Evolutionary conservation across 2,888 invertebrate species (phyloP).

Genomic region (Pandemis corylana): DNA sequence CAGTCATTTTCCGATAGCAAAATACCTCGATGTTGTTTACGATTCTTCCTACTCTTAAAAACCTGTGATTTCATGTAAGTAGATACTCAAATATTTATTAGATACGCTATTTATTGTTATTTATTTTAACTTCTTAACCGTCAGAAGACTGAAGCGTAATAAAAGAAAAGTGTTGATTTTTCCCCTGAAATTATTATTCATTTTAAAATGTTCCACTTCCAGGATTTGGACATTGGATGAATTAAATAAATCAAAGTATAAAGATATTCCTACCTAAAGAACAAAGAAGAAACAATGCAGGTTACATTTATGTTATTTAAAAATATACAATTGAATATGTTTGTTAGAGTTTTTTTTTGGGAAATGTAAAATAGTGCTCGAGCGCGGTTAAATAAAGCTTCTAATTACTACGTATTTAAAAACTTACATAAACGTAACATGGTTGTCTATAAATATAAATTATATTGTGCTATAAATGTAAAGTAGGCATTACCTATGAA

Average conservation of each 20-base stretch:
- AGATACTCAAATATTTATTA: background rate
- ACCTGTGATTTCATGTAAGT: conserved; percentile 42
- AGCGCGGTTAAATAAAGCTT: background rate
- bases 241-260: too few species aligned
- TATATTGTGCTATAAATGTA: conserved; percentile 28
- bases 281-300: too few species aligned
- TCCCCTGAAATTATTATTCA: too few species aligned
- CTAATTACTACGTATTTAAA: background rate
- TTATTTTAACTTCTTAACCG: background rate
- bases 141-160: background rate
- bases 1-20: conserved; percentile 50
- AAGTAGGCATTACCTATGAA: conserved; percentile 31
- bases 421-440: conserved; percentile 29
- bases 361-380: background rate
- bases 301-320: too few species aligned
- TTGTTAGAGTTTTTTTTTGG: background rate
- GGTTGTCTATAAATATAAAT: conserved; percentile 19
- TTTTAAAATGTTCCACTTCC: too few species aligned
- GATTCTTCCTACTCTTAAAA: conserved; percentile 30
- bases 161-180: too few species aligned
- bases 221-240: too few species aligned
- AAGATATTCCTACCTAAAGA: too few species aligned
- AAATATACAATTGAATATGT: background rate
- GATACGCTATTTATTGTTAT: background rate
- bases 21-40: conserved; percentile 41